These are phyloP conservation scores for Ips typographus DNA, from an alignment of 1,140 invertebrate species.

Conservation along the genomic window DNA sequence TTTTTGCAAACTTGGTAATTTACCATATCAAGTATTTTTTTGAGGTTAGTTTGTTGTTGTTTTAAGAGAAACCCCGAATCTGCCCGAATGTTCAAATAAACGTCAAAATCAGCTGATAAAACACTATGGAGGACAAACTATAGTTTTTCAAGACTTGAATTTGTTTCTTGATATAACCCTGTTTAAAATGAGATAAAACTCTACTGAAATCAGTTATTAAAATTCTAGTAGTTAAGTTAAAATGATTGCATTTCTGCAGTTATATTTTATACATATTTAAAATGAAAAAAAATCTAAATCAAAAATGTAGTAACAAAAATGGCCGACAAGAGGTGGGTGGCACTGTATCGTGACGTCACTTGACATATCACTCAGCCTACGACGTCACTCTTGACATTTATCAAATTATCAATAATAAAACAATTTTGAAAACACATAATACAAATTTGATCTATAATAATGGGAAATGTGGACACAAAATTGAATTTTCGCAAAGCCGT, in stretches of 20 bases:
- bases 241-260: too few relatives aligned
- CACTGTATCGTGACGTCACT: neutral
- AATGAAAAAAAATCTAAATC: neutral
- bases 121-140: too few relatives aligned
- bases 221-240: too few relatives aligned
- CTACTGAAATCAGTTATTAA: too few relatives aligned
- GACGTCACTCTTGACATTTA: constrained; percentile 7
- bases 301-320: neutral
- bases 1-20: neutral
- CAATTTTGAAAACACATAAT: neutral
- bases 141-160: too few relatives aligned
- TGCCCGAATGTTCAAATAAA: too few relatives aligned
- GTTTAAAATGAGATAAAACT: too few relatives aligned
- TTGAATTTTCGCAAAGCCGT: constrained; percentile 97
- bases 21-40: neutral
- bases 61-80: too few relatives aligned
- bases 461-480: constrained; percentile 98
- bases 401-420: constrained; percentile 3
- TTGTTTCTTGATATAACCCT: too few relatives aligned
- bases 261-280: too few relatives aligned
- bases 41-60: neutral
- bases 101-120: too few relatives aligned
- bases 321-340: neutral
- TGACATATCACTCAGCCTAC: neutral
- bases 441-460: constrained; percentile 53